Evolutionary conservation across 1,140 invertebrate species (phyloP), one percentile per base, ranked within the genome.

Genomic region (Drosophila aff.): DNA sequence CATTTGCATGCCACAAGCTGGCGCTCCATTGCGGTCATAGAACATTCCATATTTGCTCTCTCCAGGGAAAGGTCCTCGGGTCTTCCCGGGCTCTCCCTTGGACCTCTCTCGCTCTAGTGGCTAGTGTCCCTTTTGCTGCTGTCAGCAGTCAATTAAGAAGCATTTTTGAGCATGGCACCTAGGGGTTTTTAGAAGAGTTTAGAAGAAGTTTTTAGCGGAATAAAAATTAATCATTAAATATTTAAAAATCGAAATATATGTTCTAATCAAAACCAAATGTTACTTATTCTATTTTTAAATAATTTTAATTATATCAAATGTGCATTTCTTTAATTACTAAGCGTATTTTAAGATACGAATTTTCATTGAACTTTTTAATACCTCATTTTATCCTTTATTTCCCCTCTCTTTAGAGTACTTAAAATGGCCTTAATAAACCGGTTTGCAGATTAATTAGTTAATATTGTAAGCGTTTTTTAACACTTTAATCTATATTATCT

Each of bases 1-100:
- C 80, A 77, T 69, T 65, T 71, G 76, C 43, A 79, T 65, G 72
- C 60, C 71, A 46, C 55, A 75, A 64, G 77, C 69, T 81, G 78
- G 57, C 62, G 78, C 68, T 65, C 26, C 79, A 62, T 52, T 62
- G 62, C 66, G 61, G 58, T 66, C 69, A 72, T 41, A 72, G 53
- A 61, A 38, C 67, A 73, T 60, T 61, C 71, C 71, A 52, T 50
- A 74, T 73, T 43, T 50, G 33, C 31, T 44, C 68, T 28, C 38
- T 23, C n/a, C 31, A 5, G 31, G 44, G 38, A 36, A n/a, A 46
- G 31, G 41, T 71, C 49, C 64, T 23, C 0, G 36, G 49, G 47
- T 26, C 15, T 6, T 9, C 28, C 13, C 16, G 4, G 7, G 2
- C 13, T 7, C 31, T 13, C 44, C 61, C 18, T 1, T 13, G n/a